A percentile compares a stretch with the other conserved stretches of the same genome.
Conservation (phyloP, 2,888 invertebrate species). For the Priocnemis perturbator region DNA sequence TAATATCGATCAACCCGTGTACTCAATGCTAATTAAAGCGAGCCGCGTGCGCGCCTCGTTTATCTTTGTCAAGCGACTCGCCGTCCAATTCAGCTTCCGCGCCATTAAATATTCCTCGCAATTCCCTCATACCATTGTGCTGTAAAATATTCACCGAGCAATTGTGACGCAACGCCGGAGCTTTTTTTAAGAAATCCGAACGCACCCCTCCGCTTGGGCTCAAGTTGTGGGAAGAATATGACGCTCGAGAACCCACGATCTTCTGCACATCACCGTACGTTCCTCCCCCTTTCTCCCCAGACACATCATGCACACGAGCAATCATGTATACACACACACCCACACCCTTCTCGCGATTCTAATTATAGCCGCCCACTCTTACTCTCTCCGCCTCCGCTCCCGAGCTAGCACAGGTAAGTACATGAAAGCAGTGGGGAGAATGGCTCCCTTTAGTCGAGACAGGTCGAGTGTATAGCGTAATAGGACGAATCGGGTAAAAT, state of each 20-base stretch:
- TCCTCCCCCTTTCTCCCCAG: background rate
- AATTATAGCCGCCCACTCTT: constrained; percentile 40
- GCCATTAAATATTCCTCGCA: background rate
- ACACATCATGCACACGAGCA: no score
- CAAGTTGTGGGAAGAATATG: background rate
- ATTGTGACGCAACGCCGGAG: no score
- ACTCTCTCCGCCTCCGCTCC: constrained; percentile 30
- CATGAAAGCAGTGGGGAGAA: constrained; percentile 37
- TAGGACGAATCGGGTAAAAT: constrained; percentile 45
- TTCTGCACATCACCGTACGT: constrained; percentile 12
- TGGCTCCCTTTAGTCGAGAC: constrained; percentile 36
- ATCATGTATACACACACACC: no score
- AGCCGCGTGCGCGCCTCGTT: no score
- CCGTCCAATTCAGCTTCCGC: background rate
- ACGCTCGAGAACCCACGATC: background rate
- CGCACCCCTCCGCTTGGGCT: background rate
- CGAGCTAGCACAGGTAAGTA: constrained; percentile 33
- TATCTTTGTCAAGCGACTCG: no score
- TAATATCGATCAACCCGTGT: no score
- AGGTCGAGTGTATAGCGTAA: constrained; percentile 47
- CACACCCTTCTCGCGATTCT: constrained; percentile 19
- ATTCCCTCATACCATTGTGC: background rate
- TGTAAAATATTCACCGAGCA: background rate
- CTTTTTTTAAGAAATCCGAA: no score
- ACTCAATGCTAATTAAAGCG: no score